Base-by-base conservation (phyloP, 2,797 vertebrate genomes). In the Rachycentron canadum region DNA sequence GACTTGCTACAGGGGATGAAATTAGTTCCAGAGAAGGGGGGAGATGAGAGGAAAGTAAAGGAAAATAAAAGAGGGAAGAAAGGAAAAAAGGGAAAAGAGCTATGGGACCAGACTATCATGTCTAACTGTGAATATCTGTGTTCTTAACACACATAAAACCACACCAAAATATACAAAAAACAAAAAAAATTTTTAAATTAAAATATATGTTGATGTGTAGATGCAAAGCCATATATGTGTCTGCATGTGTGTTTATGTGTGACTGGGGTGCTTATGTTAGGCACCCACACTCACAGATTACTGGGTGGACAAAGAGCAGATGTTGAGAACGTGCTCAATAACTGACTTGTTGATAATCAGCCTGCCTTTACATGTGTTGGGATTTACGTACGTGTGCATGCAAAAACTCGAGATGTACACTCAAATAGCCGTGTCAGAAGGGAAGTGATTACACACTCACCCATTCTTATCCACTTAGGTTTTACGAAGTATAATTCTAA, bases 11-110 rank as follows among this genome's bases (percentile, higher is more conserved):
- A 78, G 43, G 45, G 82, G 36, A 30, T 79, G 62, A 78, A 83
- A 82, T 83, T 63, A 78, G 85, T 75, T 78, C 62, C 69, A 85
- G 78, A 76, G 75, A 55, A 55, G 55, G 58, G n/a, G 50, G 28
- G 50, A 50, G 30, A 71, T 21, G 21, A n/a, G 57, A 80, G 71
- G 63, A 63, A 14, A 40, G 23, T 50, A 49, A 47, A 41, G 52
- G 43, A 40, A 36, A 56, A 41, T 45, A 52, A 56, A 45, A 52
- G 13, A 40, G 40, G 40, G 16, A 41, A 17, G 40, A 28, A 11
- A 59, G 32, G 47, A 41, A 40, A 41, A 26, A 40, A 3, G 13
- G 49, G 63, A 21, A 32, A 40, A 7, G 53, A 56, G 26, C 16
- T 30, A 17, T 13, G 43, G 36, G 30, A 68, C 14, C 45, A 62